These are phyloP conservation scores for Myiagra hebetior DNA, from an alignment of 2,113 vertebrate species.

Conservation along the genomic window DNA sequence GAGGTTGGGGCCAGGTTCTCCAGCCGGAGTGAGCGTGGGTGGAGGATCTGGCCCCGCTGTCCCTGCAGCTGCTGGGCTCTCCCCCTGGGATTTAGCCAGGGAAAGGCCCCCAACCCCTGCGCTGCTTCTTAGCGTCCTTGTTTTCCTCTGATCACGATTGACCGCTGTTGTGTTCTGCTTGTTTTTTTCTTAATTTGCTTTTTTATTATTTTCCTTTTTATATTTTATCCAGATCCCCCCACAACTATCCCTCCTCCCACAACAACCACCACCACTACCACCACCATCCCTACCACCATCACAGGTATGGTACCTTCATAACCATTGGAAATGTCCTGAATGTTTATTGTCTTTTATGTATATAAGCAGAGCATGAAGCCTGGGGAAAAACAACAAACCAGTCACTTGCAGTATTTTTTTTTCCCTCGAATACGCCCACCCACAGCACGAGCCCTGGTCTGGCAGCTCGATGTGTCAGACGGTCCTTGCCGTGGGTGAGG, in stretches of 20 bases:
- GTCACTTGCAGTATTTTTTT: background rate
- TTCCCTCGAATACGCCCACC: rapidly evolving
- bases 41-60: background rate
- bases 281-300: constrained; percentile 80
- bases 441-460: background rate
- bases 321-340: constrained; percentile 75
- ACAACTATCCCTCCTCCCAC: constrained; percentile 86
- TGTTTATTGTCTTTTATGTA: constrained; percentile 72
- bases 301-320: constrained; percentile 83
- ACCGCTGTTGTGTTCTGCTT: constrained; percentile 78
- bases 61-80: background rate
- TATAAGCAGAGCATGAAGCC: constrained; percentile 41
- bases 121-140: constrained; percentile 63
- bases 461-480: rapidly evolving
- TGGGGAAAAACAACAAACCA: constrained; percentile 9
- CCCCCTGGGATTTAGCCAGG: background rate
- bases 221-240: constrained; percentile 86
- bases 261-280: constrained; percentile 82
- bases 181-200: constrained; percentile 72
- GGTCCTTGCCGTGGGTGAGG: background rate
- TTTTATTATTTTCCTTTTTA: constrained; percentile 80
- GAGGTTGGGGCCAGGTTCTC: background rate
- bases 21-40: rapidly evolving
- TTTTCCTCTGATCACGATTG: constrained; percentile 71
- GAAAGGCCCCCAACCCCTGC: background rate